A percentile compares a stretch with the other conserved stretches of the same genome.
Conservation (phyloP, 2,888 invertebrate genomes). For the Criorhina ranunculi region DNA sequence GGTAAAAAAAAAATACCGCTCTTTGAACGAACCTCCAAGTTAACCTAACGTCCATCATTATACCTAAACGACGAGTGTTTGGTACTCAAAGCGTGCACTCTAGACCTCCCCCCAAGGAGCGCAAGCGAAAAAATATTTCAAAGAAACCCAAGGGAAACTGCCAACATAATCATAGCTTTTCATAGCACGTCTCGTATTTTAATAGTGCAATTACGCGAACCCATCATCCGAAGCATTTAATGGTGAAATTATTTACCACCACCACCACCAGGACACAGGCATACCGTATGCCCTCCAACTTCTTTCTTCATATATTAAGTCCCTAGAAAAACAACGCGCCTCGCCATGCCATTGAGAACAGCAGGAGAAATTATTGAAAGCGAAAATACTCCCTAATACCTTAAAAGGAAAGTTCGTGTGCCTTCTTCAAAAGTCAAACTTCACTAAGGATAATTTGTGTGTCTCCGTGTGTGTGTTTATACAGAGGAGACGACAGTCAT, state of each 20-base stretch:
- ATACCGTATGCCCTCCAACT: not conserved
- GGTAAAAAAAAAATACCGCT: conserved; percentile 4
- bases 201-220: conserved; percentile 64
- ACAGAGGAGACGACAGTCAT: not conserved
- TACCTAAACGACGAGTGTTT: conserved; percentile 10
- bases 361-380: conserved; percentile 47
- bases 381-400: conserved; percentile 17
- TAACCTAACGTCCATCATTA: conserved; percentile 34
- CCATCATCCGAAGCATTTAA: conserved; percentile 64
- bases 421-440: conserved; percentile 31
- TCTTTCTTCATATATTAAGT: conserved; percentile 26
- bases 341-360: not conserved
- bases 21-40: not conserved
- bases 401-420: conserved; percentile 9
- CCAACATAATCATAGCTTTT: conserved; percentile 46
- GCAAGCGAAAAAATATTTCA: not conserved
- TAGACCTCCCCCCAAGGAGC: not conserved
- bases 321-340: conserved; percentile 17
- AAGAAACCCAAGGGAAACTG: not conserved
- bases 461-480: too few species aligned
- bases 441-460: conserved; percentile 10
- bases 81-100: conserved; percentile 10
- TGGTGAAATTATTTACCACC: conserved; percentile 59
- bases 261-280: conserved; percentile 9
- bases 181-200: conserved; percentile 55